Evolutionary conservation across 1,140 invertebrate species (phyloP), one percentile per base, ranked within the genome.

Genomic region (Phthorimaea operculella): DNA sequence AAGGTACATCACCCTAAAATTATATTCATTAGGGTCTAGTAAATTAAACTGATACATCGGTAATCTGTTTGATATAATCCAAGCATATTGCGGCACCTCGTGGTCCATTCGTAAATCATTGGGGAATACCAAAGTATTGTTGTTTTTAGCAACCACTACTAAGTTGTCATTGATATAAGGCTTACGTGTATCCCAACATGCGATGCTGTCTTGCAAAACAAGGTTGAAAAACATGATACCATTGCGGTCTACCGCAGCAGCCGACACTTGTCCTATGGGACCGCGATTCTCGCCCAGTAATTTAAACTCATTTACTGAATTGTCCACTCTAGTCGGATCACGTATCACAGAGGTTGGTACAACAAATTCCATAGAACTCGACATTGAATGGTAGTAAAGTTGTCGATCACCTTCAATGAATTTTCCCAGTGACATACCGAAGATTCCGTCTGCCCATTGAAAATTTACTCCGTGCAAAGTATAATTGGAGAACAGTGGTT

Each of bases 161-260:
- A 92, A 76, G 76, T 92, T 92, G 4, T 85, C 68, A 7, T 87
- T 86, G 52, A 83, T 87, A 59, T 93, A 92, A 3, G 91, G 88
- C 60, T 92, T 93, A 1, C 88, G 83, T 2, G 90, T 92, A 66
- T 95, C 90, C 93, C 93, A 95, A 76, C 93, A 95, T 56, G 91
- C 93, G 8, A 95, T 88, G 45, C 90, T 89, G 70, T 93, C 90
- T 36, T 87, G 85, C 12, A 91, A 90, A 33, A 94, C 90, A 76
- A 94, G 89, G 67, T 93, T 93, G 67, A 90, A 94, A 78, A 93
- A 94, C 88, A 94, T 90, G 1, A 94, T 86, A n/a, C 92, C 92
- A 66, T 92, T 90, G 55, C 86, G 85, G 63, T 91, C 90, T 56
- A 94, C 90, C 1, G 88, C 90, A 11, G 91, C 90, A 1, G 90